A percentile compares a stretch with the other conserved stretches of the same genome.
phyloP scores from a whole-genome alignment of 2,888 invertebrate species.

The Lamproptera curius region DNA sequence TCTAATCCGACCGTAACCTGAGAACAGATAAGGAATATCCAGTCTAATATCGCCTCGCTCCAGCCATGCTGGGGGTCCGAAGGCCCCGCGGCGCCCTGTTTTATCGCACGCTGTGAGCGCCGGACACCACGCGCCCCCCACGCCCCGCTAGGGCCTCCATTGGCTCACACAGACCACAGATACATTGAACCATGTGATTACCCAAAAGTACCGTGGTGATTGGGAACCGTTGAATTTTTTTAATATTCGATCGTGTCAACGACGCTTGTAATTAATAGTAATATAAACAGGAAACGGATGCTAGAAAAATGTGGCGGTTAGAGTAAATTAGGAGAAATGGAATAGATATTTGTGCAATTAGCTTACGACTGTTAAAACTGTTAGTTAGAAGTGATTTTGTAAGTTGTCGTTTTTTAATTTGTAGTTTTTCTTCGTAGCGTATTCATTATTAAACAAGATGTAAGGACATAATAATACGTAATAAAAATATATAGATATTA shows the following conservation, averaged over 20 bases:
- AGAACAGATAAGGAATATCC: too few relatives aligned
- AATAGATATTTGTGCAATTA: too few relatives aligned
- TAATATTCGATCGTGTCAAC: background rate
- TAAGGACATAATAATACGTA: too few relatives aligned
- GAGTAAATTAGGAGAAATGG: too few relatives aligned
- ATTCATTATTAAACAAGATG: too few relatives aligned
- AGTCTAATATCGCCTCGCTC: too few relatives aligned
- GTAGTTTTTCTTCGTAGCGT: too few relatives aligned
- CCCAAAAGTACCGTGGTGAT: slow-evolving; percentile 4
- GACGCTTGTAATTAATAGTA: background rate
- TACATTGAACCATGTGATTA: slow-evolving; percentile 4
- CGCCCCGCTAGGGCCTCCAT: slow-evolving; percentile 31
- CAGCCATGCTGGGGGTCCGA: slow-evolving; percentile 64
- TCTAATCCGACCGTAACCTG: too few relatives aligned
- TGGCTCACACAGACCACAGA: slow-evolving; percentile 1
- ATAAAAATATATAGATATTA: too few relatives aligned
- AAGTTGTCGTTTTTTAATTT: too few relatives aligned
- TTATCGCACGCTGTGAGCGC: slow-evolving; percentile 72
- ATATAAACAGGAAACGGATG: slow-evolving; percentile 1
- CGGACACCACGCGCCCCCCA: slow-evolving; percentile 58
- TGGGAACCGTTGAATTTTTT: background rate
- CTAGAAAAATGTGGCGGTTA: background rate
- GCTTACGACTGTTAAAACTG: too few relatives aligned
- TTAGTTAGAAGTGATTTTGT: too few relatives aligned
- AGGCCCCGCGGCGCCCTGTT: slow-evolving; percentile 73